Evolutionary conservation across 92 coral and sea anemone species (phyloP).

Genomic region (Palythoa caribaeorum): DNA sequence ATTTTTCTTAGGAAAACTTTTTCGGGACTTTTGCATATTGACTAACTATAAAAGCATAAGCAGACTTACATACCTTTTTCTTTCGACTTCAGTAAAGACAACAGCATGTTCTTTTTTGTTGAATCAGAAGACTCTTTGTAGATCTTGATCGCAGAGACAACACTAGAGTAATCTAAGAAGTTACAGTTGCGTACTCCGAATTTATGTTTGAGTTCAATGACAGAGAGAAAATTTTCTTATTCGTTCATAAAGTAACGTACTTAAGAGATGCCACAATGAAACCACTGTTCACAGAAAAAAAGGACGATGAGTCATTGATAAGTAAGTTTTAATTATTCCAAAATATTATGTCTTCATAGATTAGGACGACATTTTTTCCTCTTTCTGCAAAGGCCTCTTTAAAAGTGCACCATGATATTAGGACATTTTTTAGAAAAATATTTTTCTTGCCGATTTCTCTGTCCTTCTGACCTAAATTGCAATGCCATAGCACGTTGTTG

Average conservation of each 20-base stretch:
- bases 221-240: background rate
- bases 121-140: no score
- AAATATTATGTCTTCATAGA: background rate
- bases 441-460: background rate
- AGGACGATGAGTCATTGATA: background rate
- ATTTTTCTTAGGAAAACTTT: no score
- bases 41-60: no score
- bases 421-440: background rate
- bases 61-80: no score
- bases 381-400: background rate
- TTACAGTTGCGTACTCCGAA: background rate
- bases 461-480: no score
- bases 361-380: background rate
- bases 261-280: background rate
- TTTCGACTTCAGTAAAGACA: no score
- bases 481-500: slow-evolving; percentile 25
- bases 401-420: background rate
- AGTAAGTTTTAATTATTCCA: background rate
- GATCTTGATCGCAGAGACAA: background rate
- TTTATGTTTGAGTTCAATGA: background rate
- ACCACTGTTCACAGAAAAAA: background rate
- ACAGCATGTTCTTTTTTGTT: no score
- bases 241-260: background rate
- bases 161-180: background rate
- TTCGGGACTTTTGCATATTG: no score